Percentiles rank a stretch among this genome's conserved stretches.
Conservation (phyloP, 2,113 vertebrate genomes). For the Periophthalmodon schlosseri region DNA sequence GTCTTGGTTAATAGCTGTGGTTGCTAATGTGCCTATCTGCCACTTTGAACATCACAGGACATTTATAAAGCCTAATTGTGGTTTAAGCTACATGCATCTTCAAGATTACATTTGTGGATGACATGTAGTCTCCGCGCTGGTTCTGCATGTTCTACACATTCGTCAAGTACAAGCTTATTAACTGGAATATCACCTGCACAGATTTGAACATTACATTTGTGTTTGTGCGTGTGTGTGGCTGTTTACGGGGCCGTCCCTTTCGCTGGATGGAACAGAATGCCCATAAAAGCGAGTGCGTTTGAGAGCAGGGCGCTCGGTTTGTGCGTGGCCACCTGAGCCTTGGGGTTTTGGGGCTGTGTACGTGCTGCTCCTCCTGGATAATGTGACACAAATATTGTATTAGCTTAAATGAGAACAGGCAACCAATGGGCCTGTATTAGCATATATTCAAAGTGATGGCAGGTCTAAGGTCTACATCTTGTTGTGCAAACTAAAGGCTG, state of each 20-base stretch:
- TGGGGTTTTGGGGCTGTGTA: conserved; percentile 42
- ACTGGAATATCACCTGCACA: conserved; percentile 31
- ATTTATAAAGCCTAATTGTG: conserved; percentile 33
- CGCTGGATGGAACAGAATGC: conserved; percentile 26
- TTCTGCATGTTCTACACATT: conserved; percentile 21
- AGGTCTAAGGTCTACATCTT: conserved; percentile 36
- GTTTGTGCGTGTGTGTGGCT: conserved; percentile 2
- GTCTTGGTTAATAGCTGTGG: conserved; percentile 1
- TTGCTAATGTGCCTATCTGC: neutral
- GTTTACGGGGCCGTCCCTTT: conserved; percentile 10
- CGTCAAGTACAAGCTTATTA: conserved; percentile 31
- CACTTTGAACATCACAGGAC: conserved; percentile 17
- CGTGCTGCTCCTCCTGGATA: conserved; percentile 44
- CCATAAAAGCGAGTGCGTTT: conserved; percentile 52
- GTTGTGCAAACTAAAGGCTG: too few species aligned
- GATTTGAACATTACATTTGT: conserved; percentile 20
- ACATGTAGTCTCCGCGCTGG: conserved; percentile 14
- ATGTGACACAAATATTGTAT: conserved; percentile 60
- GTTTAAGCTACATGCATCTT: conserved; percentile 6
- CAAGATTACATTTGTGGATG: conserved; percentile 35
- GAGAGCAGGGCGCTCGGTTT: conserved; percentile 37
- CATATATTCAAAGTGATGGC: conserved; percentile 62
- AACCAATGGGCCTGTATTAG: conserved; percentile 42
- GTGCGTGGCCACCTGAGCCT: conserved; percentile 60
- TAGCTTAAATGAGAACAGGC: conserved; percentile 49